These are phyloP conservation scores for Flexamia atlantica DNA, from an alignment of 2,888 invertebrate species.

Conservation along the genomic window DNA sequence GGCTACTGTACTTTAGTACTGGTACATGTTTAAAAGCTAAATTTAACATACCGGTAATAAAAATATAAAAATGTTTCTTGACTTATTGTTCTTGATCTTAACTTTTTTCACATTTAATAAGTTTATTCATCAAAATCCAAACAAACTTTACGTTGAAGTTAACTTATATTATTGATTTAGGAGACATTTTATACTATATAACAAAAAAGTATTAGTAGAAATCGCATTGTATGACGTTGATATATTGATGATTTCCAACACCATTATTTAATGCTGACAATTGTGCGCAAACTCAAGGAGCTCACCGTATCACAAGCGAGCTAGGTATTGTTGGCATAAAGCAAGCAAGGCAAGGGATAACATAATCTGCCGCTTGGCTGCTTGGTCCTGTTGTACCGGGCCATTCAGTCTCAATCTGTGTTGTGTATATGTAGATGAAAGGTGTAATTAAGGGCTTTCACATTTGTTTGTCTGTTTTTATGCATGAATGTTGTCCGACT, in stretches of 20 bases:
- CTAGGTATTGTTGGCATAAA: conserved; percentile 53
- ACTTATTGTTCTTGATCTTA: too few species aligned
- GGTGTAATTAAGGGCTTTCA: conserved; percentile 49
- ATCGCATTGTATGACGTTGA: conserved; percentile 47
- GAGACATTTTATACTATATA: conserved; percentile 10
- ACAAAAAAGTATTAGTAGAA: conserved; percentile 25
- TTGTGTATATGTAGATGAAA: conserved; percentile 53
- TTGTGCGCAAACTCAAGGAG: conserved; percentile 63
- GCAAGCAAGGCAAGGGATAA: conserved; percentile 57
- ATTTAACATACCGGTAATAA: too few species aligned
- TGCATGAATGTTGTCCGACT: conserved; percentile 29
- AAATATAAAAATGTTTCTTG: too few species aligned
- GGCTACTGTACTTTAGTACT: too few species aligned
- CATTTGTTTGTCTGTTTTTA: conserved; percentile 52
- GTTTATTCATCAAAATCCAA: too few species aligned
- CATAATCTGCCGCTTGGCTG: conserved; percentile 62
- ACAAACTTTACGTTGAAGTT: too few species aligned
- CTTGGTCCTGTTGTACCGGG: conserved; percentile 44
- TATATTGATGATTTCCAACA: conserved; percentile 52
- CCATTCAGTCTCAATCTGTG: conserved; percentile 50
- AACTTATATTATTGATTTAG: too few species aligned
- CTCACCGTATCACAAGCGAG: conserved; percentile 61
- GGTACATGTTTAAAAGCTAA: too few species aligned
- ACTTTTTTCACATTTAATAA: too few species aligned
- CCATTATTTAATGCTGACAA: conserved; percentile 36